A percentile compares a stretch with the other conserved stretches of the same genome.
Evolutionary conservation across 1,140 invertebrate species (phyloP).

Genomic region (Drosophila busckii): DNA sequence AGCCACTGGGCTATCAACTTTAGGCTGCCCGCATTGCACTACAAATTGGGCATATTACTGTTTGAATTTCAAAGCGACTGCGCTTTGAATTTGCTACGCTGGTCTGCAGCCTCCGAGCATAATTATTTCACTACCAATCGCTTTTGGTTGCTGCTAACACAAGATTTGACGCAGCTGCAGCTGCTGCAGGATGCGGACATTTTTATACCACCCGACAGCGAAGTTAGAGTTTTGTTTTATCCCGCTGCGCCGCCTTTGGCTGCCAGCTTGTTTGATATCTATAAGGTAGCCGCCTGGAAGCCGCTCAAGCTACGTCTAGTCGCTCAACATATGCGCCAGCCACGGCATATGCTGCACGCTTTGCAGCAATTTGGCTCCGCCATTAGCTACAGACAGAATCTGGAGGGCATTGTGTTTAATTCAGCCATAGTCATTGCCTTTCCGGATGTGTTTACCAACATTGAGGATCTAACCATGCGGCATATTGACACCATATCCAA

Average conservation of each 20-base stretch:
- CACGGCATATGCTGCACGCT: constrained; percentile 33
- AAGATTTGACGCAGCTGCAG: too few species aligned
- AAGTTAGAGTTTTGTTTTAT: constrained; percentile 45
- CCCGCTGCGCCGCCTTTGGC: constrained; percentile 8
- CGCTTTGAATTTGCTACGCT: constrained; percentile 58
- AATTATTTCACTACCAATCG: constrained; percentile 74
- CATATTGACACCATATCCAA: constrained; percentile 81
- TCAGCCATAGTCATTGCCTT: constrained; percentile 71
- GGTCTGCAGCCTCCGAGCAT: constrained; percentile 61
- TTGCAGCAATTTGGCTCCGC: constrained; percentile 57
- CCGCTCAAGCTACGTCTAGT: constrained; percentile 35
- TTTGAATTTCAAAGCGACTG: constrained; percentile 47
- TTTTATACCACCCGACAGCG: constrained; percentile 67
- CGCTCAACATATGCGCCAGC: constrained; percentile 21
- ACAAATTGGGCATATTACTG: constrained; percentile 64
- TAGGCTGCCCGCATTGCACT: constrained; percentile 23
- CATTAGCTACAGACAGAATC: constrained; percentile 61
- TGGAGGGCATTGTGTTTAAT: constrained; percentile 68
- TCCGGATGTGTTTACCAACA: constrained; percentile 71
- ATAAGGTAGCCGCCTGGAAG: constrained; percentile 59
- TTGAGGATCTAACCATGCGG: constrained; percentile 78
- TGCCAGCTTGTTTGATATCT: constrained; percentile 49
- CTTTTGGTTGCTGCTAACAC: constrained; percentile 60
- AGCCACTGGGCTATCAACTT: constrained; percentile 55
- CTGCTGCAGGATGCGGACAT: constrained; percentile 43